Percentiles rank a stretch among this genome's conserved stretches.
phyloP scores from a whole-genome alignment of 2,113 vertebrate genomes.

The Calyptommatus sinebrachiatus region DNA sequence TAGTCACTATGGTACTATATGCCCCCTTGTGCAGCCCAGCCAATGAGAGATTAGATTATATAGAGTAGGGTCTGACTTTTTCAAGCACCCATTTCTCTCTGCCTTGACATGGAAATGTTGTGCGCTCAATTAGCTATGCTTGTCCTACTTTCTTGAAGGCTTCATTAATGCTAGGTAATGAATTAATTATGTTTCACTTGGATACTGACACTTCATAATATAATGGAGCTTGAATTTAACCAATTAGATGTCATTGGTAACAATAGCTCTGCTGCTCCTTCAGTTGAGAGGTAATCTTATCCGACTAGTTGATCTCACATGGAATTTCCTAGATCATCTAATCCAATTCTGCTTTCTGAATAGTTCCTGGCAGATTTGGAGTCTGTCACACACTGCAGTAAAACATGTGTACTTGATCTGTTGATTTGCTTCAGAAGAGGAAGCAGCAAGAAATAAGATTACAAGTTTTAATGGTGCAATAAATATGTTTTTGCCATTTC shows the following conservation, averaged over 20 bases:
- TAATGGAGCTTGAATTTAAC: neutral
- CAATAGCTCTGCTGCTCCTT: neutral
- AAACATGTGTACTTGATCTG: neutral
- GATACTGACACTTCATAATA: conserved; percentile 2
- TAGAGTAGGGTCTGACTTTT: neutral
- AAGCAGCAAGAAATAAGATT: neutral
- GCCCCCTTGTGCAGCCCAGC: too few species aligned
- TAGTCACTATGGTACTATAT: too few species aligned
- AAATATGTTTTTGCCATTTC: too few species aligned
- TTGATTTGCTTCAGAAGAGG: neutral
- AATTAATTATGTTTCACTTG: neutral
- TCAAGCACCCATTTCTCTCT: neutral
- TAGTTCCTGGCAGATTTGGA: neutral
- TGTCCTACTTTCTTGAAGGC: conserved; percentile 6
- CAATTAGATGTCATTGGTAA: neutral
- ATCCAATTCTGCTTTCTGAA: neutral
- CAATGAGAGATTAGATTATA: too few species aligned
- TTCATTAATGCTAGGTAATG: neutral
- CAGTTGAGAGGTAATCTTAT: neutral
- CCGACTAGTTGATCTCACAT: neutral
- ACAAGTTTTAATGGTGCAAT: too few species aligned
- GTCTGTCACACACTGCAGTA: neutral
- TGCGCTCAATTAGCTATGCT: neutral
- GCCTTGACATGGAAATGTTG: neutral
- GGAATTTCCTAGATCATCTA: neutral